A percentile compares a stretch with the other conserved stretches of the same genome.
Conservation (phyloP, 1,140 invertebrate species). For the Marisa cornuarietis region DNA sequence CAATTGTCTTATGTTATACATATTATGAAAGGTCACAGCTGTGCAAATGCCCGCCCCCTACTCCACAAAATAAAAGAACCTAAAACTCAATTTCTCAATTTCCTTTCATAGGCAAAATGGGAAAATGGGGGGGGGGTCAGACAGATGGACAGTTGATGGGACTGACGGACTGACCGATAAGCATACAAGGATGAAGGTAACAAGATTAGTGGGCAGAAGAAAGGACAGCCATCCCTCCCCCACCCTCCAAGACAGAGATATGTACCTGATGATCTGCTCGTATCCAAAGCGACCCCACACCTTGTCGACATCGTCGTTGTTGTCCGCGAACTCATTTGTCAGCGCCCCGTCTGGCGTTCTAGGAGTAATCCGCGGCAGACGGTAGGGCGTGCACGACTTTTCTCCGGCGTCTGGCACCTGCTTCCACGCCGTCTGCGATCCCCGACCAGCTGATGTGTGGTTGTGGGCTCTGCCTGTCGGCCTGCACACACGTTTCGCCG, state of each 20-base stretch:
- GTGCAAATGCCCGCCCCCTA: no score
- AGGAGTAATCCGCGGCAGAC: conserved; percentile 36
- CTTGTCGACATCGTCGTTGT: conserved; percentile 24
- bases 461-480: no score
- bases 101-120: no score
- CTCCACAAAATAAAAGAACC: no score
- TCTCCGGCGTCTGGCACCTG: conserved; percentile 5
- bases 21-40: no score
- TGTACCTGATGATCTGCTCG: conserved; percentile 33
- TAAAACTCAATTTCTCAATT: no score
- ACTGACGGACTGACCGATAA: background rate
- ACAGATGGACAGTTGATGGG: background rate
- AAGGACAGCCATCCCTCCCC: background rate
- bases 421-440: no score
- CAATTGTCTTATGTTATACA: no score
- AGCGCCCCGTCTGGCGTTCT: background rate
- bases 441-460: no score
- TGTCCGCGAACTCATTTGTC: conserved; percentile 8
- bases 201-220: background rate
- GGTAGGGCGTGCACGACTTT: conserved; percentile 36
- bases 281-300: conserved; percentile 43
- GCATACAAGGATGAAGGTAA: background rate
- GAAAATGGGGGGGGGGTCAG: no score
- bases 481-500: no score
- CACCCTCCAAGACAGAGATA: background rate